Conservation (phyloP, 2,797 vertebrate genomes). For the Rhinatrema bivittatum region DNA sequence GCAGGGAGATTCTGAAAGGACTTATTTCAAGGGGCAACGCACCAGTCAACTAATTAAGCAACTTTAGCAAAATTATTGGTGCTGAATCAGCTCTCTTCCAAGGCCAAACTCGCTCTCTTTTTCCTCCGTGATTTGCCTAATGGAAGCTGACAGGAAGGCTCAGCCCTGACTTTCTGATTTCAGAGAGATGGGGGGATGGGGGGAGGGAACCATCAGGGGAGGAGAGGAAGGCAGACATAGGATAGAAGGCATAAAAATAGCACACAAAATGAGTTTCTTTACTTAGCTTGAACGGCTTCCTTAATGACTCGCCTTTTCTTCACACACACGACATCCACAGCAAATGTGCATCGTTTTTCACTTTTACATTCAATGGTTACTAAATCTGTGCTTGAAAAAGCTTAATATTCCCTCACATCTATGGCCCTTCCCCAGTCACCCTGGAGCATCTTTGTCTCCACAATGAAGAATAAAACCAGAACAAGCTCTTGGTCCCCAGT, state of each 20-base stretch:
- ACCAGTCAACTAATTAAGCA: slow-evolving; percentile 16
- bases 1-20: not conserved
- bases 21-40: rapidly evolving
- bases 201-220: slow-evolving; percentile 41
- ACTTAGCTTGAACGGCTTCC: slow-evolving; percentile 43
- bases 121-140: slow-evolving; percentile 50
- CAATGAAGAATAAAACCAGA: too few species aligned
- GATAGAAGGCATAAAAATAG: slow-evolving; percentile 53
- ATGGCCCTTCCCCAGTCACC: too few species aligned
- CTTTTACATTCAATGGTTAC: too few species aligned
- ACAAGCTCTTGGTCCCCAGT: too few species aligned
- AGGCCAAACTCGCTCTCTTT: slow-evolving; percentile 7
- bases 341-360: not conserved
- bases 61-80: not conserved
- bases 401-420: too few species aligned
- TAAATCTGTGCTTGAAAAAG: too few species aligned
- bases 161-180: slow-evolving; percentile 51
- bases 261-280: slow-evolving; percentile 45
- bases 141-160: slow-evolving; percentile 53
- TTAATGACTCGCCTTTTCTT: slow-evolving; percentile 18
- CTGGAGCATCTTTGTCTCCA: too few species aligned
- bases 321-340: not conserved
- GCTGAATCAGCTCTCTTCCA: slow-evolving; percentile 43
- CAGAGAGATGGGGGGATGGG: too few species aligned
- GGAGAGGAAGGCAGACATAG: slow-evolving; percentile 35